Base-by-base conservation (phyloP, 2,113 vertebrate species). In the Columba livia region DNA sequence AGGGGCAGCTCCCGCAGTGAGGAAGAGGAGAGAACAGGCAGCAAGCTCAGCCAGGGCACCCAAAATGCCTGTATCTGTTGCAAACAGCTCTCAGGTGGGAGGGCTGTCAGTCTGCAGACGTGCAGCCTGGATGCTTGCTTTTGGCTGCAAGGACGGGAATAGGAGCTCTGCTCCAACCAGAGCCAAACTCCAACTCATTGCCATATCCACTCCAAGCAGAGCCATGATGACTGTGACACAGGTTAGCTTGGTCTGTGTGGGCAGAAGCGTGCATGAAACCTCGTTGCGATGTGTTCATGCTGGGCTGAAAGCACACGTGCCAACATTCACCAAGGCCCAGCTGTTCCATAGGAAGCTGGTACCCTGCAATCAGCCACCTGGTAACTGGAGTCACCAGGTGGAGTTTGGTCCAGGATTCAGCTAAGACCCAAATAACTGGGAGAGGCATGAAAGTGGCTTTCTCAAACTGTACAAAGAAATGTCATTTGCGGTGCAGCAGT, bases 141-240 rank as follows among this genome's bases (percentile, higher is more conserved):
- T 69, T 31, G 32, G 19, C n/a, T 42, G 44, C 8, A 86, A 21
- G 20, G 40, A 44, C 42, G 32, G n/a, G 10, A 83, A 38, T 2
- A 24, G 57, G 38, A 79, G 8, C 23, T 64, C 18, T 92, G 32
- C 26, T 90, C 18, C 89, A 80, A 34, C 7, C 50, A 47, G 38
- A 72, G 42, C 23, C 50, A 64, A n/a, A 51, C 31, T 17, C 2
- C 0, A 0, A 4, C 40, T 57, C 50, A n/a, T 0, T 3, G 31
- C 13, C 21, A 25, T 7, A 34, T 11, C 20, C 25, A 40, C 58
- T 57, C 67, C 36, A 31, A 53, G 28, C 6, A 53, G 50, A 79
- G 40, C 57, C 44, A 12, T 4, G 8, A 48, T 21, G 58, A 17
- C 31, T 20, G 31, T 4, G 14, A 15, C 9, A 5, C 11, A 65